Evolutionary conservation across 2,113 vertebrate genomes (phyloP).

Genomic region (Xiphophorus maculatus): DNA sequence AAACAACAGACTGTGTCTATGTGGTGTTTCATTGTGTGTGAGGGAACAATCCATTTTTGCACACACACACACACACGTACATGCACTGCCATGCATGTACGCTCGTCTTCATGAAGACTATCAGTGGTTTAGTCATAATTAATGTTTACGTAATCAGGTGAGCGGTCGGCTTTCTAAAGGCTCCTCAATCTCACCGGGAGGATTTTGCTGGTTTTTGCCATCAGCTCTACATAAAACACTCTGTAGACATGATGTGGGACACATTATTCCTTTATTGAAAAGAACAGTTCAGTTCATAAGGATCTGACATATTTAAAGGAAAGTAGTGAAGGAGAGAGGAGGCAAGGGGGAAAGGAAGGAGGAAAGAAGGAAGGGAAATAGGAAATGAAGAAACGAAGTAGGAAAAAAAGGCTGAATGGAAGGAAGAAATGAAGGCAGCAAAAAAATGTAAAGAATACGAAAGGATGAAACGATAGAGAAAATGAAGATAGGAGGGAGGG

Average conservation of each 20-base stretch:
- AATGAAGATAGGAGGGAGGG: not conserved
- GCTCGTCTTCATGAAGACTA: conserved; percentile 46
- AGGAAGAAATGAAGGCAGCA: too few species aligned
- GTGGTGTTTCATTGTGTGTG: conserved; percentile 32
- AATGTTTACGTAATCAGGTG: conserved; percentile 76
- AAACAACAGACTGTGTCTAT: conserved; percentile 37
- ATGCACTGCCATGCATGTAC: not conserved
- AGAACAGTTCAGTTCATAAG: too few species aligned
- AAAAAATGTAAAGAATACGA: too few species aligned
- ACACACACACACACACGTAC: not conserved
- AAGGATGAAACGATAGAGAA: too few species aligned
- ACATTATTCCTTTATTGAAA: too few species aligned
- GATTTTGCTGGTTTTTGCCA: conserved; percentile 29
- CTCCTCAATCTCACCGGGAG: not conserved
- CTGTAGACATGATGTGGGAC: not conserved
- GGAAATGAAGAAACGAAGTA: too few species aligned
- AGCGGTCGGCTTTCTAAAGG: conserved; percentile 37
- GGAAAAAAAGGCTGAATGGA: too few species aligned
- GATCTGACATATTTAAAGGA: too few species aligned
- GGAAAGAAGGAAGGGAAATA: too few species aligned
- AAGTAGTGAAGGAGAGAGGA: too few species aligned
- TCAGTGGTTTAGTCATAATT: conserved; percentile 70
- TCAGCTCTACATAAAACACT: conserved; percentile 2
- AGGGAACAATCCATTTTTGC: too few species aligned
- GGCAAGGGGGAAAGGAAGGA: too few species aligned